These are phyloP conservation scores for Montipora capitata DNA, from an alignment of 92 coral and sea anemone species.

Conservation along the genomic window DNA sequence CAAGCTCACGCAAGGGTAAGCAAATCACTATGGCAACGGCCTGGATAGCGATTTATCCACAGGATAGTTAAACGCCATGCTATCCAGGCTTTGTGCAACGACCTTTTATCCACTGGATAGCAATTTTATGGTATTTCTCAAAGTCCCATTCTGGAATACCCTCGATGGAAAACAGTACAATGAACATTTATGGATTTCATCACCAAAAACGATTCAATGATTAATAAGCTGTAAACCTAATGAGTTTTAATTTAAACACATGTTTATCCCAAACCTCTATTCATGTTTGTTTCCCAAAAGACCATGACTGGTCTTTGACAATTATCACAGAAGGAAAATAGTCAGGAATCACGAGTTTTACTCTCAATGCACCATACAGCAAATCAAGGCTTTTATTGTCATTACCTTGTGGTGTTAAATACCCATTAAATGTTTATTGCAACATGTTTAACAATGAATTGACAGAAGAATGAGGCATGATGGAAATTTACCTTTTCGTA, in stretches of 20 bases:
- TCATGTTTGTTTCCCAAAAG: too few species aligned
- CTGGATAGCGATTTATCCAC: too few species aligned
- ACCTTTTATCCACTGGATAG: too few species aligned
- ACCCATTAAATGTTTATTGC: too few species aligned
- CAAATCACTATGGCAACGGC: too few species aligned
- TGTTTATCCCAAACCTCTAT: neutral
- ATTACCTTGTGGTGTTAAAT: too few species aligned
- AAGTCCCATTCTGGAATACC: conserved; percentile 23
- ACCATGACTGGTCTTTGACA: neutral
- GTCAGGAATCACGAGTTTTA: too few species aligned
- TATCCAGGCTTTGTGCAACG: too few species aligned
- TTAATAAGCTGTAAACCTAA: conserved; percentile 23
- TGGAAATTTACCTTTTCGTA: conserved; percentile 6
- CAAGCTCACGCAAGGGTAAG: too few species aligned
- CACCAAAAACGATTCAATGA: conserved; percentile 15
- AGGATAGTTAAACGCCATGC: too few species aligned
- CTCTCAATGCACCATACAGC: too few species aligned
- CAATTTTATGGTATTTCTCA: neutral
- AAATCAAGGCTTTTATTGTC: too few species aligned
- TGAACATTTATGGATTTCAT: neutral
- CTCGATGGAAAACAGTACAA: conserved; percentile 12
- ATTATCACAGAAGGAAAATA: neutral
- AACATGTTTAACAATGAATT: neutral
- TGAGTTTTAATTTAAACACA: neutral
- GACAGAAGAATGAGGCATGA: conserved; percentile 7